Percentiles rank a stretch among this genome's conserved stretches.
Evolutionary conservation across 2,888 invertebrate genomes (phyloP).

Genomic region (Andrena fulva): DNA sequence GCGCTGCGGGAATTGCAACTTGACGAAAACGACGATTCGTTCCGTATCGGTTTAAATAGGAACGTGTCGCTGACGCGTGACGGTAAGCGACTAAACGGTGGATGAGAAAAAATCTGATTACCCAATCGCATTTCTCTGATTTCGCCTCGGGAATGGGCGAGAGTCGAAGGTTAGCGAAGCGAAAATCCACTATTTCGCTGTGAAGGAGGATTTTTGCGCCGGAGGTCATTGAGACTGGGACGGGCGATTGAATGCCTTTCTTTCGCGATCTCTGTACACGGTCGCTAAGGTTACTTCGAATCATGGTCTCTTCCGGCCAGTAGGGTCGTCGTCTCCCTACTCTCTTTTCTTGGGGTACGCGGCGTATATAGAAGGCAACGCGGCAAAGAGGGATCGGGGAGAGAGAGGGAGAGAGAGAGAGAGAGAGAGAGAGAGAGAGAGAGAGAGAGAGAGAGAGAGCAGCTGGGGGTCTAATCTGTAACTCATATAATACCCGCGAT

Average conservation of each 20-base stretch:
- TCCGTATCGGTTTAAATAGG: no score
- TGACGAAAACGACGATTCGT: no score
- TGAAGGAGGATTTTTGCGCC: slow-evolving; percentile 12
- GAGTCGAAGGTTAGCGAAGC: background rate
- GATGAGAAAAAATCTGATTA: slow-evolving; percentile 35
- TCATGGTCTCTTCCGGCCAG: slow-evolving; percentile 52
- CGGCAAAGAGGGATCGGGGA: slow-evolving; percentile 56
- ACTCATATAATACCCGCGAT: slow-evolving; percentile 51
- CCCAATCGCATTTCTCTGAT: slow-evolving; percentile 1
- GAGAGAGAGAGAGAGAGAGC: slow-evolving; percentile 14
- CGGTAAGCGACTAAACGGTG: slow-evolving; percentile 7
- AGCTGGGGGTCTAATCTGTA: slow-evolving; percentile 71
- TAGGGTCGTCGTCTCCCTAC: slow-evolving; percentile 65
- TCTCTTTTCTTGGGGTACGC: slow-evolving; percentile 61
- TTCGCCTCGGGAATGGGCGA: background rate
- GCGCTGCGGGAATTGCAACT: no score
- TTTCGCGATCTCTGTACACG: slow-evolving; percentile 57
- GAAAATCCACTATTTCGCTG: background rate
- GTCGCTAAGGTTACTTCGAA: slow-evolving; percentile 71
- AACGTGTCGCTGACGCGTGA: slow-evolving; percentile 7
- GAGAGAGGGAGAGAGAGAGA: no score
- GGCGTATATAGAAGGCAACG: slow-evolving; percentile 27
- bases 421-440: slow-evolving; percentile 40
- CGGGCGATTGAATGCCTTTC: slow-evolving; percentile 57
- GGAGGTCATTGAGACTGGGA: slow-evolving; percentile 26